Percentiles rank a stretch among this genome's conserved stretches.
Conservation (phyloP, 2,797 vertebrate genomes). For the Acanthurus tractus region DNA sequence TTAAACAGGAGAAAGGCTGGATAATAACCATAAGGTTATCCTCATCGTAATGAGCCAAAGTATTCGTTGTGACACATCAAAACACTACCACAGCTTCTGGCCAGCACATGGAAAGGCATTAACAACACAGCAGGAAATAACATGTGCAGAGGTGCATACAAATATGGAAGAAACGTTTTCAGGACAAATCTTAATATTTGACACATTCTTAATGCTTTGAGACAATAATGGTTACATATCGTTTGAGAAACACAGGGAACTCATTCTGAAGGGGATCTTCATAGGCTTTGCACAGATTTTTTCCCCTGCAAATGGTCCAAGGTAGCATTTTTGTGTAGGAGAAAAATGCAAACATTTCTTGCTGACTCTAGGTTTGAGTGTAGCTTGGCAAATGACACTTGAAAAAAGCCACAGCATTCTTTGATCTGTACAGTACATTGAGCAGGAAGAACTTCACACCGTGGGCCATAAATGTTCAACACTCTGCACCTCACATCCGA, state of each 20-base stretch:
- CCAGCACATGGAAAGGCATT: slow-evolving; percentile 60
- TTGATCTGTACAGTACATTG: background rate
- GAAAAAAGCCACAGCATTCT: slow-evolving; percentile 4
- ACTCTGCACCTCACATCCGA: background rate
- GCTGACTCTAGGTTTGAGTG: background rate
- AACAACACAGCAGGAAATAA: slow-evolving; percentile 57
- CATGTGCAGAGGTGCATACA: slow-evolving; percentile 48
- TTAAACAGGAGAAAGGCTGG: slow-evolving; percentile 73
- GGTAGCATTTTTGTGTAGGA: background rate
- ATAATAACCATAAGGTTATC: slow-evolving; percentile 76
- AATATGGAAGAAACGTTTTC: slow-evolving; percentile 49
- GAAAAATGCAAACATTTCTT: background rate
- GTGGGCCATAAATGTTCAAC: background rate
- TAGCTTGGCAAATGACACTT: slow-evolving; percentile 1
- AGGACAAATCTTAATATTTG: slow-evolving; percentile 54
- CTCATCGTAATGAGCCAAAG: slow-evolving; percentile 65
- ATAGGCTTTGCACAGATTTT: background rate
- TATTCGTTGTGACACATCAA: slow-evolving; percentile 77
- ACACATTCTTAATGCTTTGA: slow-evolving; percentile 28
- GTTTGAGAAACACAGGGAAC: slow-evolving; percentile 14
- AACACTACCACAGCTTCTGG: slow-evolving; percentile 62
- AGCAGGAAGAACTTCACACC: slow-evolving; percentile 3
- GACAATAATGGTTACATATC: slow-evolving; percentile 20
- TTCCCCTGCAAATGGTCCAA: background rate
- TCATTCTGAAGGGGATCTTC: background rate